Evolutionary conservation across 2,797 vertebrate genomes (phyloP), one percentile per base, ranked within the genome.

Genomic region (Philypnodon macrostomus): DNA sequence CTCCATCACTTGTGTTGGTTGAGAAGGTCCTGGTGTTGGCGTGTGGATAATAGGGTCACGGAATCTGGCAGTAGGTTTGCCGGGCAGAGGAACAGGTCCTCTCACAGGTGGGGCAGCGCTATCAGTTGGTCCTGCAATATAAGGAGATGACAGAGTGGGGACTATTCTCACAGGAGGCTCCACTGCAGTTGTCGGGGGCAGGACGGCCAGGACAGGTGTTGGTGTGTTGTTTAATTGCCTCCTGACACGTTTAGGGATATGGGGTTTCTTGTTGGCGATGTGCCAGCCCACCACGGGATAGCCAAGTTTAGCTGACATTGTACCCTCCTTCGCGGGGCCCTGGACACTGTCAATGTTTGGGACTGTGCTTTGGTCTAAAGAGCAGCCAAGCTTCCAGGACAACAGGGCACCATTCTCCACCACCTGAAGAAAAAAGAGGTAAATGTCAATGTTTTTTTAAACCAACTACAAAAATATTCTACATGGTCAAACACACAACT

Each of bases 281-380:
- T 99, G 96, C 97, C 97, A 99, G 4, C 97, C 97, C 33, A 99
- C 95, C 27, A 99, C 97, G 0, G 97, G 97, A 75, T 94, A 97
- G 31, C 96, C 94, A 30, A 99, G 91, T 64, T 61, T 90, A 30
- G 94, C 94, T 0, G 97, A 97, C 96, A 99, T 98, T 0, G 92
- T 77, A 2, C 97, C 97, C 64, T 93, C 92, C 73, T 95, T 95
- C 13, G 97, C 95, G 2, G 97, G 95, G 60, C 85, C 80, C 81
- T 97, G 94, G 47, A 99, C 92, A 1, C 87, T 91, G 77, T 76
- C 90, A 57, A 99, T 94, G 51, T 98, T 90, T 14, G 97, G 97
- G 42, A 99, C 91, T 0, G 80, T 93, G 71, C 87, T 94, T 80
- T 96, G 94, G 72, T 93, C 95, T 80, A 99, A 75, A 3, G 91